Percentiles rank a stretch among this genome's conserved stretches.
phyloP scores from a whole-genome alignment of 1,140 invertebrate genomes.

The Drosophila parabipectinata region DNA sequence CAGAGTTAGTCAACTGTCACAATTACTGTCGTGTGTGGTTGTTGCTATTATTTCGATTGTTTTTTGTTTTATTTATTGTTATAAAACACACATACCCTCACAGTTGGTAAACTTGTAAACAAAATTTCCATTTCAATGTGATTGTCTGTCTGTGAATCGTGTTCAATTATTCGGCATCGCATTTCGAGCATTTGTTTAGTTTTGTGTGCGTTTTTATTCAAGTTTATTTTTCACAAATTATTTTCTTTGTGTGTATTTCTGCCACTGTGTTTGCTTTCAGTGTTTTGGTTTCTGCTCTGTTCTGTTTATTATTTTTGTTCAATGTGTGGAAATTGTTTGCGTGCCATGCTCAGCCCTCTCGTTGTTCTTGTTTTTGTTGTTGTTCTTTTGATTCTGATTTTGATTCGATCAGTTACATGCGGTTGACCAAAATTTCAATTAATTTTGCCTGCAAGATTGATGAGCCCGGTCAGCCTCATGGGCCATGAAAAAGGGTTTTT shows the following conservation, averaged over 20 bases:
- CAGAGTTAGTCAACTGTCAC: slow-evolving; percentile 78
- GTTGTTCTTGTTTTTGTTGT: slow-evolving; percentile 31
- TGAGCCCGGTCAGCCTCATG: slow-evolving; percentile 14
- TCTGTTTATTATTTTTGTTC: slow-evolving; percentile 76
- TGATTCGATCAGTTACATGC: slow-evolving; percentile 53
- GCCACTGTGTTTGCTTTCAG: slow-evolving; percentile 43
- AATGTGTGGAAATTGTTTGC: slow-evolving; percentile 80
- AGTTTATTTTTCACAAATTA: neutral
- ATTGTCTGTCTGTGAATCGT: slow-evolving; percentile 23
- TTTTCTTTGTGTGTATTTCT: slow-evolving; percentile 7
- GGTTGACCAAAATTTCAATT: slow-evolving; percentile 62
- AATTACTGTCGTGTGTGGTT: slow-evolving; percentile 47
- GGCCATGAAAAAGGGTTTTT: slow-evolving; percentile 2
- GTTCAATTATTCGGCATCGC: slow-evolving; percentile 70
- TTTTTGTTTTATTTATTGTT: slow-evolving; percentile 14
- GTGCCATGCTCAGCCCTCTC: slow-evolving; percentile 33
- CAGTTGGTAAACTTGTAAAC: slow-evolving; percentile 57
- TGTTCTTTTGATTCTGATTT: slow-evolving; percentile 39
- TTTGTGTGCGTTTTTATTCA: slow-evolving; percentile 23
- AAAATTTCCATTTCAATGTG: slow-evolving; percentile 64
- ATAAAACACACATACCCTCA: neutral
- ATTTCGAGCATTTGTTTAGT: slow-evolving; percentile 64
- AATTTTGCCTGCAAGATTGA: slow-evolving; percentile 49
- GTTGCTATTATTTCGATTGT: slow-evolving; percentile 26
- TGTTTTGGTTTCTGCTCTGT: slow-evolving; percentile 33